phyloP scores from a whole-genome alignment of 2,113 vertebrate species.

The Bombycilla garrulus region DNA sequence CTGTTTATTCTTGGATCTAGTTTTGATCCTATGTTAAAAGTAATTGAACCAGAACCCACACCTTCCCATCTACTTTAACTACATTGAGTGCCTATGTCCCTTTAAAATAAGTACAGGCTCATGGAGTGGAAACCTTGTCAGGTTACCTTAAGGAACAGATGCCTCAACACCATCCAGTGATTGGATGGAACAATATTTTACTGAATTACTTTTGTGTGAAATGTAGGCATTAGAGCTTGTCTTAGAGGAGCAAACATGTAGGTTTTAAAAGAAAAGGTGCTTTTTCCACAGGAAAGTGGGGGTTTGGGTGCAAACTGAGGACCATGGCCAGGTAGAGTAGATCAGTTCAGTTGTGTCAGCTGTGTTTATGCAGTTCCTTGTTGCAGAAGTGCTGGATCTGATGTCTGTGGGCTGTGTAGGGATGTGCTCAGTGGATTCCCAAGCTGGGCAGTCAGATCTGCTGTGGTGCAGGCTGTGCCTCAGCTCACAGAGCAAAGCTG shows the following conservation, averaged over 20 bases:
- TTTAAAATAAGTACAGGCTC: not conserved
- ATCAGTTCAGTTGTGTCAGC: not conserved
- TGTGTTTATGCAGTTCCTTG: not conserved
- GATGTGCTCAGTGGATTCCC: not conserved
- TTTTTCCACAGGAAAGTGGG: rapidly evolving
- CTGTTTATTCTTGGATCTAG: not conserved
- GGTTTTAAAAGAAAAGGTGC: not conserved
- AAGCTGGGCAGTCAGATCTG: too few relatives aligned
- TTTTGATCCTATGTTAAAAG: not conserved
- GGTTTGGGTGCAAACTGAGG: not conserved
- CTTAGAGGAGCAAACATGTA: not conserved
- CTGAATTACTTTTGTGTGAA: not conserved
- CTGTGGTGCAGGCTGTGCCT: rapidly evolving
- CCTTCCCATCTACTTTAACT: not conserved
- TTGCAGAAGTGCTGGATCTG: not conserved
- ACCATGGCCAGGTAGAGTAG: not conserved
- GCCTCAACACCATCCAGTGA: not conserved
- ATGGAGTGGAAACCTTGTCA: not conserved
- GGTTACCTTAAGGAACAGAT: not conserved
- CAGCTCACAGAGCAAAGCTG: not conserved
- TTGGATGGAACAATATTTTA: not conserved
- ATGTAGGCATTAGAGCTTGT: not conserved
- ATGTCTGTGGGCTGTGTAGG: rapidly evolving
- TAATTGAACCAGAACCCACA: not conserved
- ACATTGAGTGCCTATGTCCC: not conserved